Evolutionary conservation across 1,140 invertebrate species (phyloP).

Genomic region (Papilio aristodemus): DNA sequence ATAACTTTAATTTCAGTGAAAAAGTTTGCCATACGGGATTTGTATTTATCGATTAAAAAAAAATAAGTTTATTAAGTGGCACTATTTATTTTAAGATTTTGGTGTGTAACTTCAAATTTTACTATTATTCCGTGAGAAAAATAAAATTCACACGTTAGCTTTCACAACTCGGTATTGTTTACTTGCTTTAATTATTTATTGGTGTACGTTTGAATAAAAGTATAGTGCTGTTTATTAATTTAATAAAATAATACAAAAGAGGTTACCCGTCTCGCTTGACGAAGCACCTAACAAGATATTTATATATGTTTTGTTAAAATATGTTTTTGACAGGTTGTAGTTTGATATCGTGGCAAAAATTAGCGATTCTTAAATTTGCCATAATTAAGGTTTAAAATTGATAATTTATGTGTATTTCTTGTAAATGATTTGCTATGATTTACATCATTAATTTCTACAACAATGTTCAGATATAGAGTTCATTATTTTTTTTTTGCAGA

Average conservation of each 20-base stretch:
- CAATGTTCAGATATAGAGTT: background rate
- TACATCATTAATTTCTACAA: background rate
- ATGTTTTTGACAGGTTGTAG: constrained; percentile 13
- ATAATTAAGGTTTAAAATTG: background rate
- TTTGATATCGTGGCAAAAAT: constrained; percentile 29
- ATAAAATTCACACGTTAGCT: constrained; percentile 14
- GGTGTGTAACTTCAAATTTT: background rate
- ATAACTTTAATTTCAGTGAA: background rate
- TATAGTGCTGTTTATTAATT: background rate
- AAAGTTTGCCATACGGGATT: background rate
- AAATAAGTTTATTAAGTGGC: background rate
- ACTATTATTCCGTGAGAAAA: background rate
- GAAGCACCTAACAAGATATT: background rate
- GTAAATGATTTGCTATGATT: too few species aligned
- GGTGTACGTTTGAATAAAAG: background rate
- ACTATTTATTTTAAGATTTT: constrained; percentile 7
- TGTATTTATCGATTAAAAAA: background rate
- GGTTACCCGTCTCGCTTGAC: background rate
- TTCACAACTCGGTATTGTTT: constrained; percentile 15
- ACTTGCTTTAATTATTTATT: background rate
- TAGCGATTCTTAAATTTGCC: too few species aligned
- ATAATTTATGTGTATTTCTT: background rate
- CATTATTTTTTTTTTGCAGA: background rate
- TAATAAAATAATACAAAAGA: background rate
- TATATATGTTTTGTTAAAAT: background rate